Base-by-base conservation (phyloP, 2,113 vertebrate genomes). In the Rhinolophus sinicus region DNA sequence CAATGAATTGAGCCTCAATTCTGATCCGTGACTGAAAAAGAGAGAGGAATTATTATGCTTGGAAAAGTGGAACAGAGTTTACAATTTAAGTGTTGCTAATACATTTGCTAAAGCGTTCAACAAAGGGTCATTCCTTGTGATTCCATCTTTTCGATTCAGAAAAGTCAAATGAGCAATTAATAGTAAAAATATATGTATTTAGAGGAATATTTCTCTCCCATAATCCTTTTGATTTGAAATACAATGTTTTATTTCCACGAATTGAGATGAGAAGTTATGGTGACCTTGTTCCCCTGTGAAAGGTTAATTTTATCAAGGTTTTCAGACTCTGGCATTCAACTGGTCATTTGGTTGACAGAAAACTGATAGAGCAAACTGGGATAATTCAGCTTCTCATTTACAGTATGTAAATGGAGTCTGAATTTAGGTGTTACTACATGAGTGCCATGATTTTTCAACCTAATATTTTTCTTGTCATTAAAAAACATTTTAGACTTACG, bases 391-490 rank as follows among this genome's bases (percentile, higher is more conserved):
- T 96, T 93, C 21, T 88, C 64, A 77, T 77, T 91, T 96, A 33
- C 15, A 35, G 3, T 81, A 65, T 5, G 2, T 85, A 97, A 94
- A 62, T 91, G 47, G 88, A 96, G 91, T 70, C 58, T 38, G 92
- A 73, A 93, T 83, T 93, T 47, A 89, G 86, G 73, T 91, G 56
- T 30, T 84, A 2, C 91, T 93, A 62, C 6, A 86, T 65, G 82
- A 92, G 13, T 40, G 54, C 14, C 10, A 18, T 97, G 33, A 26
- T 64, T 93, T 80, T 35, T 38, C 14, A 78, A 62, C n/a, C 56
- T 69, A 56, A n/a, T 96, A 24, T 80, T 69, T 96, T 97, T 93
- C 89, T 97, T 97, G 62, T 60, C 60, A 84, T 96, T 97, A 97
- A 95, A 97, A 50, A 97, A 76, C 16, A 85, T 33, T 97, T 98